Percentiles rank a stretch among this genome's conserved stretches.
Conservation (phyloP, 2,888 invertebrate genomes). For the Zootermopsis nevadensis region DNA sequence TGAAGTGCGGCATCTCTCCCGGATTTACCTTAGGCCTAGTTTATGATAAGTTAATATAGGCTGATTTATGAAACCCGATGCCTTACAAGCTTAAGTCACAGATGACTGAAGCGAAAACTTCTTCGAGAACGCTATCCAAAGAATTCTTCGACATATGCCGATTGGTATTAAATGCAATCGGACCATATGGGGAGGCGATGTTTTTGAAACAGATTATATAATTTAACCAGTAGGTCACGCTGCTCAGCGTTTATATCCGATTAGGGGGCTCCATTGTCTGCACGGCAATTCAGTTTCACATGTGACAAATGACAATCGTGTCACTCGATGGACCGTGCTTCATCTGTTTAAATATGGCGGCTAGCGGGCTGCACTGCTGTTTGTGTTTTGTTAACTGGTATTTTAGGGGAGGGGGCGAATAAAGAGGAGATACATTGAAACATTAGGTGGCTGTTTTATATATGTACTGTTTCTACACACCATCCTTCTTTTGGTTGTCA, state of each 20-base stretch:
- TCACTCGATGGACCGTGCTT: constrained; percentile 8
- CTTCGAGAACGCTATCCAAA: no score
- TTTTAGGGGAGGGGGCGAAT: neutral
- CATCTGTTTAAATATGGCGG: constrained; percentile 34
- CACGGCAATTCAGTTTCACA: constrained; percentile 20
- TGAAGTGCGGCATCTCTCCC: no score
- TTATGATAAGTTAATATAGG: no score
- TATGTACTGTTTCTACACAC: neutral
- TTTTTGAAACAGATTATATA: neutral
- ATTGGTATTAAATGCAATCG: no score
- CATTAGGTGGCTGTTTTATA: constrained; percentile 1
- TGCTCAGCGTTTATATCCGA: constrained; percentile 11
- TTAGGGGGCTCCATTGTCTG: constrained; percentile 11
- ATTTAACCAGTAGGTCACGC: neutral
- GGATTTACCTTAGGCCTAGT: no score
- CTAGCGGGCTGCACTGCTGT: neutral
- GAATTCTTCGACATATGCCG: no score
- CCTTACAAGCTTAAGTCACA: no score
- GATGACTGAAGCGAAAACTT: no score
- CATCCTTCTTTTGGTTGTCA: neutral
- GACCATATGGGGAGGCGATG: no score
- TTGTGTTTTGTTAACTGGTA: neutral
- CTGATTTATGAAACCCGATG: no score
- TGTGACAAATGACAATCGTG: constrained; percentile 28
- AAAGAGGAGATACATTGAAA: neutral